A percentile compares a stretch with the other conserved stretches of the same genome.
Conservation (phyloP, 2,888 invertebrate genomes). For the Microplitis deprimator region DNA sequence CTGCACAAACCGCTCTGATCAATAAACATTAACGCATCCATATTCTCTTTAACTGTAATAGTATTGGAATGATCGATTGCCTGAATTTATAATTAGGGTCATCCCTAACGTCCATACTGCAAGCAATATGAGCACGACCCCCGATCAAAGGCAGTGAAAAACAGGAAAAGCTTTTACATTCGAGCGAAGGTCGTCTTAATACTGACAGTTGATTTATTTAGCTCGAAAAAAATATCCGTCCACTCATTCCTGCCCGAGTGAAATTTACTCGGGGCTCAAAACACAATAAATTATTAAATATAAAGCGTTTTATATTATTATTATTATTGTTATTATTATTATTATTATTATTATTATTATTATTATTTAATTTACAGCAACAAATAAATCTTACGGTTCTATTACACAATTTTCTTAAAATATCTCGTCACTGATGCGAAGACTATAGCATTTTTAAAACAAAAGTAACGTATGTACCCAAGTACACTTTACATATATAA, state of each 20-base stretch:
- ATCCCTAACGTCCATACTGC: slow-evolving; percentile 35
- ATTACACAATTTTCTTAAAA: not conserved
- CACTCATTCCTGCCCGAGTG: too few species aligned
- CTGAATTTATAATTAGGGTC: slow-evolving; percentile 45
- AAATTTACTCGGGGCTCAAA: too few species aligned
- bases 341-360: too few species aligned
- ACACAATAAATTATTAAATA: too few species aligned
- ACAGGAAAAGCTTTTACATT: slow-evolving; percentile 59
- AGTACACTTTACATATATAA: slow-evolving; percentile 19
- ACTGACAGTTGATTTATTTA: not conserved
- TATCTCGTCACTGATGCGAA: not conserved
- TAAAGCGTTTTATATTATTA: not conserved
- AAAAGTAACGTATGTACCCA: slow-evolving; percentile 21
- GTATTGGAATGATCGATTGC: slow-evolving; percentile 24
- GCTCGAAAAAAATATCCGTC: too few species aligned
- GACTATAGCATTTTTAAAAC: slow-evolving; percentile 27
- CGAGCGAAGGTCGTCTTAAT: slow-evolving; percentile 55
- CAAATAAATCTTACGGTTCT: not conserved
- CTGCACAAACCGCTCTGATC: slow-evolving; percentile 9
- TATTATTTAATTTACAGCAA: not conserved
- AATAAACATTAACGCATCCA: slow-evolving; percentile 5
- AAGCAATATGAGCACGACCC: slow-evolving; percentile 50
- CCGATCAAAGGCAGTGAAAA: slow-evolving; percentile 63
- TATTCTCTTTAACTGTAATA: not conserved
- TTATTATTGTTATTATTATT: too few species aligned